Evolutionary conservation across 2,113 vertebrate genomes (phyloP), one percentile per base, ranked within the genome.

Genomic region (Mungos mungo): DNA sequence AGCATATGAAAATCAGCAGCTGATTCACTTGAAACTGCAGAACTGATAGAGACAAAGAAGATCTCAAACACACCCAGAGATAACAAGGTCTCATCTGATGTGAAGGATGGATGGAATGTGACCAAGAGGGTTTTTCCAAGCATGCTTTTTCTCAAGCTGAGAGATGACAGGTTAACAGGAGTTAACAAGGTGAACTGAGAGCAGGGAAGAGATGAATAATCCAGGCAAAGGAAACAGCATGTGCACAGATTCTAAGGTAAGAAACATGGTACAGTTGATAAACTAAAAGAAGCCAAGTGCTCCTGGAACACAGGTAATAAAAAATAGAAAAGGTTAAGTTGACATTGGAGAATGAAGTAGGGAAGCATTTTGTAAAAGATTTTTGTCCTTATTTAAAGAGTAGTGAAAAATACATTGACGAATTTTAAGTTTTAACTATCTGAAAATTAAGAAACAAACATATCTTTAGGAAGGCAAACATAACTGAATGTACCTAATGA

Each of bases 351-450:
- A 76, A 35, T 66, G 27, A 76, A 0, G 23, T 60, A 60, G 7
- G 14, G 50, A 54, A 66, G 12, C 45, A 52, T 66, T 92, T 57
- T 69, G 9, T 90, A 45, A 90, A 72, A 66, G 9, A 90, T 15
- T 65, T 63, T 79, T 72, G 33, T 85, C 41, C 23, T 77, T 90
- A 66, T 45, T 89, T 18, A 29, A 38, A 92, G 14, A 69, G 27
- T 47, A 86, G 35, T 86, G 50, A 85, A 81, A 77, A 77, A 88
- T 27, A 18, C 27, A 45, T 29, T 92, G 27, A 89, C 92, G 16
- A 92, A 29, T 33, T 95, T 80, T 81, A 76, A 82, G 35, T 77
- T 77, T 77, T 77, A 90, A 86, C 63, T 91, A 4, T 82, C 80
- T 47, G n/a, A 74, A 54, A 93, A 60, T 82, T 76, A 54, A n/a